These are phyloP conservation scores for Hippocampus barbouri DNA, from an alignment of 2,113 vertebrate genomes.

Conservation along the genomic window DNA sequence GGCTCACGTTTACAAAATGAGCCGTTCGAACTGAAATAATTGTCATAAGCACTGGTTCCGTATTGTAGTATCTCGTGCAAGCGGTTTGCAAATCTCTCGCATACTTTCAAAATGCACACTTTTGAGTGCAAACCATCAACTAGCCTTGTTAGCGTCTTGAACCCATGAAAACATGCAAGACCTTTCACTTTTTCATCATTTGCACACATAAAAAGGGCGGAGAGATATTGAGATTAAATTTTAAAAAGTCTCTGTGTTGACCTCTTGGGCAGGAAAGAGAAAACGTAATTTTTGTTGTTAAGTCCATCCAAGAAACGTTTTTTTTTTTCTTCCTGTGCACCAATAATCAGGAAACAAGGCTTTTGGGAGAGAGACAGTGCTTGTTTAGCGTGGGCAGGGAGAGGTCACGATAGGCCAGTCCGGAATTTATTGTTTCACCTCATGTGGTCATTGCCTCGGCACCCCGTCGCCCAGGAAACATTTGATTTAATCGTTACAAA, in stretches of 20 bases:
- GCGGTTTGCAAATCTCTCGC: background rate
- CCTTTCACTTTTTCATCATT: slow-evolving; percentile 14
- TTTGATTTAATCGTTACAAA: background rate
- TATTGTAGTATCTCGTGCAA: background rate
- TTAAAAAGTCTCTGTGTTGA: slow-evolving; percentile 11
- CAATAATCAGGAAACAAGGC: slow-evolving; percentile 4
- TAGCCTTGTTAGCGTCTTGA: slow-evolving; percentile 15
- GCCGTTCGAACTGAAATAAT: no score
- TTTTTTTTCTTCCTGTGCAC: background rate
- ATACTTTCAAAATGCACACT: background rate
- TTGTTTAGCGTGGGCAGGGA: slow-evolving; percentile 25
- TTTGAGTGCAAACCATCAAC: background rate
- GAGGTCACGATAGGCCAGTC: background rate
- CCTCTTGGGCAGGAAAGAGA: slow-evolving; percentile 8
- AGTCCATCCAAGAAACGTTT: slow-evolving; percentile 12
- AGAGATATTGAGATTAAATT: slow-evolving; percentile 6
- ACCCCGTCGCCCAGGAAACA: background rate
- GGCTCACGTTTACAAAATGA: no score
- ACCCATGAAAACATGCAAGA: background rate
- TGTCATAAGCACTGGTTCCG: no score
- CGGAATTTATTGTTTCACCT: slow-evolving; percentile 4
- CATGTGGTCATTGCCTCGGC: slow-evolving; percentile 3
- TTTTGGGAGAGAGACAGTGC: slow-evolving; percentile 11
- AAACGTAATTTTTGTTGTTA: slow-evolving; percentile 15
- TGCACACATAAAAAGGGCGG: background rate